These are phyloP conservation scores for Pseudocheirus occidentalis DNA, from an alignment of 2,797 vertebrate genomes.

Conservation along the genomic window DNA sequence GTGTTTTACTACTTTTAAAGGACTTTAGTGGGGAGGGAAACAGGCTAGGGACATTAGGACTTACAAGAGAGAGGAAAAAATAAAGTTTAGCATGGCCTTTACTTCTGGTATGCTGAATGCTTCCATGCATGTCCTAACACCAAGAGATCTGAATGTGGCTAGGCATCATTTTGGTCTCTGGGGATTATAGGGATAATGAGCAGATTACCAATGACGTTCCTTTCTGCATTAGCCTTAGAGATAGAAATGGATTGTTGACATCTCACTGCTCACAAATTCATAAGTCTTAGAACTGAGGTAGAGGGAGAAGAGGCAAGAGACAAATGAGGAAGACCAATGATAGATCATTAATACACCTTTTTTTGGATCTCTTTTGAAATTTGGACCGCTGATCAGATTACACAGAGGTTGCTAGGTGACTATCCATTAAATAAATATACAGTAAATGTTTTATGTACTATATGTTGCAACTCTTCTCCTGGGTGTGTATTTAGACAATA, in stretches of 20 bases:
- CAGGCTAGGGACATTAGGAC: background rate
- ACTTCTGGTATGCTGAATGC: background rate
- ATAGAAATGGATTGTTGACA: background rate
- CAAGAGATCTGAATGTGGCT: background rate
- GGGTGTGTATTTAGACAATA: slow-evolving; percentile 13
- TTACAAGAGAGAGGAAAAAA: background rate
- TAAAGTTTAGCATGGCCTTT: background rate
- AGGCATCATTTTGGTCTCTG: background rate
- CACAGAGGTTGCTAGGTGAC: slow-evolving; percentile 14
- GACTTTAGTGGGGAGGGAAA: slow-evolving; percentile 29
- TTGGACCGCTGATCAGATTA: background rate
- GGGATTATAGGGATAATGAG: background rate
- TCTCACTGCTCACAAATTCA: background rate
- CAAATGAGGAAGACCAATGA: background rate
- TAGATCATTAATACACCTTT: background rate
- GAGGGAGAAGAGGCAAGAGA: background rate
- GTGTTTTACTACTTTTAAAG: background rate
- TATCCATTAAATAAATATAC: background rate
- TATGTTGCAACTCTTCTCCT: slow-evolving; percentile 22
- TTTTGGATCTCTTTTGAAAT: slow-evolving; percentile 18
- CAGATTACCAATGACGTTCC: background rate
- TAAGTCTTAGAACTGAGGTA: background rate
- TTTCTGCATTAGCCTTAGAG: background rate
- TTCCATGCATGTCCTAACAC: background rate
- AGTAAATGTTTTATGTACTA: slow-evolving; percentile 14